phyloP scores from a whole-genome alignment of 2,797 vertebrate genomes.

The Myotis planiceps region DNA sequence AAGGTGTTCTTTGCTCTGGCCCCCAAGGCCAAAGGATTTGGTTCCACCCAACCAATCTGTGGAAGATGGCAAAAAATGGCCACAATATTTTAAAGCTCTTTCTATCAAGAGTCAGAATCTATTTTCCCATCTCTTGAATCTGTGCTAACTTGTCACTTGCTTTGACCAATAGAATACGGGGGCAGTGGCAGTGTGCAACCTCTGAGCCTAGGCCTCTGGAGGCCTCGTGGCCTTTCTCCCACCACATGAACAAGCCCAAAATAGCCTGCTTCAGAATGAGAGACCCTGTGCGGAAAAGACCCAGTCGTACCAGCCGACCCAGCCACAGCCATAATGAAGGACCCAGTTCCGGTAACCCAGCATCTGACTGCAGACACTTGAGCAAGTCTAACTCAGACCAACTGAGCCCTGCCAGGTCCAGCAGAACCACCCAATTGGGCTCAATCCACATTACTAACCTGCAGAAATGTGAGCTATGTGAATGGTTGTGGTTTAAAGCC shows the following conservation, averaged over 20 bases:
- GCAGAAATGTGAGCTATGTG: background rate
- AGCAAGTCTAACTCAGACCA: background rate
- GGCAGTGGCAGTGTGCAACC: background rate
- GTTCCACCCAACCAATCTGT: background rate
- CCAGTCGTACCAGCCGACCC: fast-evolving
- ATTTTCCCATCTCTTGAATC: background rate
- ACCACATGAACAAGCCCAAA: background rate
- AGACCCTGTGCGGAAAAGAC: background rate
- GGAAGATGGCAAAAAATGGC: background rate
- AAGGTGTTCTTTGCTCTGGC: background rate
- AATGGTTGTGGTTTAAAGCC: background rate
- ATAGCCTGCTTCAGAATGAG: background rate
- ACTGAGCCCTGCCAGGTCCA: background rate
- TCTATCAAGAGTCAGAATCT: background rate
- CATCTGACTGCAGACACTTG: background rate
- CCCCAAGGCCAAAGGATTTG: background rate
- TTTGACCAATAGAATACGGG: background rate
- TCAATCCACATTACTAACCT: background rate
- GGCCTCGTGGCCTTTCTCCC: background rate
- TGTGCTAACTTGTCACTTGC: background rate
- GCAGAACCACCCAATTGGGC: background rate
- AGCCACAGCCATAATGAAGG: background rate
- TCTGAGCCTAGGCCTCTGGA: background rate
- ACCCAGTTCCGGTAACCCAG: background rate
- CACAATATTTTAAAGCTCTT: background rate